phyloP scores from a whole-genome alignment of 1,140 invertebrate genomes.

The Palaemon carinicauda region DNA sequence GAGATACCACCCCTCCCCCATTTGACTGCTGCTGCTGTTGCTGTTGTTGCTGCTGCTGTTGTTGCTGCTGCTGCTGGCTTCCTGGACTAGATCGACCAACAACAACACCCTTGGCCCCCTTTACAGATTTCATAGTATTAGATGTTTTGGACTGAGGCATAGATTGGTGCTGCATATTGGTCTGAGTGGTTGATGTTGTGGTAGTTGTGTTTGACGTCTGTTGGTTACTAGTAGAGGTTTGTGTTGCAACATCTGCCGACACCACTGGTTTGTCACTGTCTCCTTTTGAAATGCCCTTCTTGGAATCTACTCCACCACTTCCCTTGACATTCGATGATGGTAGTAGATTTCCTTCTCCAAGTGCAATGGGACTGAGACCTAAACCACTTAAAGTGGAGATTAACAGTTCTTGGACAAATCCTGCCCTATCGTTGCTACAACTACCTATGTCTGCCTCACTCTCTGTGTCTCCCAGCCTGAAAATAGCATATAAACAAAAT shows the following conservation, averaged over 20 bases:
- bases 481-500: no score
- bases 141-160: constrained; percentile 33
- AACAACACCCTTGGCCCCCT: constrained; percentile 43
- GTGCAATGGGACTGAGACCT: constrained; percentile 11
- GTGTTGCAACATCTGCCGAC: constrained; percentile 31
- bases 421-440: constrained; percentile 46
- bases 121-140: constrained; percentile 53
- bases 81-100: constrained; percentile 53
- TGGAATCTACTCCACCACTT: not conserved
- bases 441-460: constrained; percentile 64
- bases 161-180: constrained; percentile 16
- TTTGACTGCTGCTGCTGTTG: constrained; percentile 53
- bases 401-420: constrained; percentile 47
- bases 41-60: constrained; percentile 42
- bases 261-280: constrained; percentile 24
- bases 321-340: not conserved
- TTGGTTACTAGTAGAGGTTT: constrained; percentile 19
- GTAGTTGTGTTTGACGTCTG: constrained; percentile 13
- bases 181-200: constrained; percentile 5
- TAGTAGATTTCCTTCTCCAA: constrained; percentile 24
- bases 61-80: constrained; percentile 41
- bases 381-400: constrained; percentile 43
- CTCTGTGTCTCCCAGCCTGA: constrained; percentile 64
- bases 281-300: not conserved
- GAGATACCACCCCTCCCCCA: constrained; percentile 53